Percentiles rank a stretch among this genome's conserved stretches.
Evolutionary conservation across 1,140 invertebrate species (phyloP).

Genomic region (Drosophila tsacasi): DNA sequence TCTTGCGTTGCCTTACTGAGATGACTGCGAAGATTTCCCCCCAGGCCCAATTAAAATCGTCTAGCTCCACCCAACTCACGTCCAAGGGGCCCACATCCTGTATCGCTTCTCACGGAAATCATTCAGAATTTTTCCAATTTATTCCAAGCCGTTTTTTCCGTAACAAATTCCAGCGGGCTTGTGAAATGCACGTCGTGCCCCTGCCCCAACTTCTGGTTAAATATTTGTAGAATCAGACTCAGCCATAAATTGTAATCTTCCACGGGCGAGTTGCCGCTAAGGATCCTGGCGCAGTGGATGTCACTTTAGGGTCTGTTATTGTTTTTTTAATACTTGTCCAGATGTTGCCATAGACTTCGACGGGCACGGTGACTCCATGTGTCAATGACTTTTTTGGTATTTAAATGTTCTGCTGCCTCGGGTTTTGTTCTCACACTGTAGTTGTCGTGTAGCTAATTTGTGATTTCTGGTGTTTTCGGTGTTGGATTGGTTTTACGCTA

Average conservation of each 20-base stretch:
- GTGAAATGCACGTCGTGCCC: constrained; percentile 54
- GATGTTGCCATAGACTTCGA: constrained; percentile 55
- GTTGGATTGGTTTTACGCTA: constrained; percentile 73
- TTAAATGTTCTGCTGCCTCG: constrained; percentile 51
- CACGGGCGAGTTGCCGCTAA: constrained; percentile 51
- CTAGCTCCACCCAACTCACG: constrained; percentile 1
- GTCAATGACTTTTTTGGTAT: constrained; percentile 68
- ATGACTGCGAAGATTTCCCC: constrained; percentile 9
- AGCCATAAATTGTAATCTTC: constrained; percentile 72
- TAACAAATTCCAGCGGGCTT: constrained; percentile 68
- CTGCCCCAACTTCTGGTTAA: constrained; percentile 57
- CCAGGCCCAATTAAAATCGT: constrained; percentile 32
- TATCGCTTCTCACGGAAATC: constrained; percentile 69
- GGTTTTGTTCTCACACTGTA: constrained; percentile 65
- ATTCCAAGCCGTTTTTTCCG: constrained; percentile 28
- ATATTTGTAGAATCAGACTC: constrained; percentile 50
- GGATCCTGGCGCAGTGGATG: constrained; percentile 63
- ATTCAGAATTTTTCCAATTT: constrained; percentile 17
- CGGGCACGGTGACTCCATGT: constrained; percentile 50
- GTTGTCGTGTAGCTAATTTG: constrained; percentile 75
- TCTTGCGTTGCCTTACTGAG: neutral
- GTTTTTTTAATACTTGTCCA: constrained; percentile 68
- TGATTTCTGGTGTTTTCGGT: constrained; percentile 79
- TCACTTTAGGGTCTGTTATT: constrained; percentile 50
- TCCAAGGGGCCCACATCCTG: constrained; percentile 47